Evolutionary conservation across 2,888 invertebrate genomes (phyloP).

Genomic region (Lithophane socia): DNA sequence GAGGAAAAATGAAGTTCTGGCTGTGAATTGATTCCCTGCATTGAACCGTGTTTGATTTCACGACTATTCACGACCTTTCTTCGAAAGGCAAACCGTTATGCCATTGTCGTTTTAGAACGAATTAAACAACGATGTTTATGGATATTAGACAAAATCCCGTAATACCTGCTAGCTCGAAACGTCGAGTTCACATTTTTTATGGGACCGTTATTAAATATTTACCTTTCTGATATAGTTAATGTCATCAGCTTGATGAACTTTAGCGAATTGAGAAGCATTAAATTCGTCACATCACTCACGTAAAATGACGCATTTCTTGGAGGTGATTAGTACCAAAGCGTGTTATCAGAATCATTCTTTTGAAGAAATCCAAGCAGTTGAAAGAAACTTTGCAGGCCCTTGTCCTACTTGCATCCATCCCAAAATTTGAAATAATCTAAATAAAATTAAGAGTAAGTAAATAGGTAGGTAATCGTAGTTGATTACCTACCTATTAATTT

Average conservation of each 20-base stretch:
- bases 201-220: conserved; percentile 51
- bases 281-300: no score
- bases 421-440: neutral
- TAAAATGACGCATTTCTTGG: neutral
- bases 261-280: neutral
- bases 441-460: neutral
- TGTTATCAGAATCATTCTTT: neutral
- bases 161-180: conserved; percentile 41
- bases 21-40: conserved; percentile 44
- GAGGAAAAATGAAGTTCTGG: conserved; percentile 27
- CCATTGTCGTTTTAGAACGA: conserved; percentile 55
- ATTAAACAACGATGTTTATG: conserved; percentile 59
- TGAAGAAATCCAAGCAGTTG: neutral
- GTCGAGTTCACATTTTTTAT: conserved; percentile 15
- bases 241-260: neutral
- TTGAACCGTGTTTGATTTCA: conserved; percentile 29
- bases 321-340: neutral
- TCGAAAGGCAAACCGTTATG: conserved; percentile 54
- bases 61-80: conserved; percentile 34
- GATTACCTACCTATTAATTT: no score
- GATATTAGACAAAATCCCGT: conserved; percentile 59
- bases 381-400: neutral
- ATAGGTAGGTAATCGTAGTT: no score
- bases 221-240: conserved; percentile 11
- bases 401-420: neutral